Evolutionary conservation across 2,888 invertebrate genomes (phyloP).

Genomic region (Acleris literana): DNA sequence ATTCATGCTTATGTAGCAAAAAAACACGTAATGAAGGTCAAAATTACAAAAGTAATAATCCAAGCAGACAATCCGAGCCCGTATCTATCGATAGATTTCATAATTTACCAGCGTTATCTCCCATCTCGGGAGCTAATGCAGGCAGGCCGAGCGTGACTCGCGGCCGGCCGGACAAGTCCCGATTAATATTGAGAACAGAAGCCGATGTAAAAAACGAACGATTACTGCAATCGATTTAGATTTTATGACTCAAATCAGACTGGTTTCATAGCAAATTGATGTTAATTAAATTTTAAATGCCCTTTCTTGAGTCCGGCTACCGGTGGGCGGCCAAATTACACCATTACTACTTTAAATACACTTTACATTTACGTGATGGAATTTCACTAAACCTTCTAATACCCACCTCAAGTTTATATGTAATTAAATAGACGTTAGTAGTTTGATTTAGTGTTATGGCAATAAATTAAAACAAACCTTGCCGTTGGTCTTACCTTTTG

Average conservation of each 20-base stretch:
- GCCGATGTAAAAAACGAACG: constrained; percentile 30
- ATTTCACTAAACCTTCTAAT: too few relatives aligned
- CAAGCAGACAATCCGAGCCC: constrained; percentile 24
- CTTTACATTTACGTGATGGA: too few relatives aligned
- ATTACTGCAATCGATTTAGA: constrained; percentile 36
- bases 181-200: constrained; percentile 38
- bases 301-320: constrained; percentile 12
- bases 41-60: constrained; percentile 35
- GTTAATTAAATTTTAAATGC: constrained; percentile 26
- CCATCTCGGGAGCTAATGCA: constrained; percentile 36
- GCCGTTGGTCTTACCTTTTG: constrained; percentile 13
- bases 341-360: too few relatives aligned
- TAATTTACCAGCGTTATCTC: constrained; percentile 35
- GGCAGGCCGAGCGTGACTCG: constrained; percentile 32
- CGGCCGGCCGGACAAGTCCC: constrained; percentile 25
- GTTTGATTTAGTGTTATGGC: too few relatives aligned
- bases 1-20: too few relatives aligned
- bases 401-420: too few relatives aligned
- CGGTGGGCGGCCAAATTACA: constrained; percentile 1
- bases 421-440: too few relatives aligned
- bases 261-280: constrained; percentile 27
- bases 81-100: constrained; percentile 36
- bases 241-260: constrained; percentile 34
- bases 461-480: too few relatives aligned
- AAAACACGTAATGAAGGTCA: constrained; percentile 23